Percentiles rank a stretch among this genome's conserved stretches.
Conservation (phyloP, 2,888 invertebrate species). For the Tachina lurida region DNA sequence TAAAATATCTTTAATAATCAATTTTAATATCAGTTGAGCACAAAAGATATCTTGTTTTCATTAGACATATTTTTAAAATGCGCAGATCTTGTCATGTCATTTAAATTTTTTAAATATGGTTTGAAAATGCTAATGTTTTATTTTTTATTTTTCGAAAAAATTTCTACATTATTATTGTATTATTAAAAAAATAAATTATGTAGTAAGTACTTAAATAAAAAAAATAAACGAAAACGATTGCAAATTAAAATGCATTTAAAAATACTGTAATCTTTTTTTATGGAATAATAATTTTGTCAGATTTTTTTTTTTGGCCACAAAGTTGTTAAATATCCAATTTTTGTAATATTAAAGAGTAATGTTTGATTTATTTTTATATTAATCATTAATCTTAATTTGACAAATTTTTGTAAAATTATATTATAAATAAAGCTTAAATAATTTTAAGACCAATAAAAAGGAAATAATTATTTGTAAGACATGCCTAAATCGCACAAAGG, state of each 20-base stretch:
- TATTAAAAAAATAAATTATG: background rate
- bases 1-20: too few species aligned
- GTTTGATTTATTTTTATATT: slow-evolving; percentile 22
- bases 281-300: background rate
- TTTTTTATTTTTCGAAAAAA: background rate
- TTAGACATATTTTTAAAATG: too few species aligned
- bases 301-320: background rate
- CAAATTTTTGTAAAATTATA: slow-evolving; percentile 1
- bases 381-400: background rate
- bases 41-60: too few species aligned
- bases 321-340: background rate
- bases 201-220: background rate
- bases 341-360: background rate
- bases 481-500: background rate
- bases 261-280: background rate
- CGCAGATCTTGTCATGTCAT: too few species aligned
- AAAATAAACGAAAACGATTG: background rate
- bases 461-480: slow-evolving; percentile 24
- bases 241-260: slow-evolving; percentile 6
- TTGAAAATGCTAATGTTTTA: background rate
- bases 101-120: too few species aligned
- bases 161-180: background rate
- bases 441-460: slow-evolving; percentile 19
- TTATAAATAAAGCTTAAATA: slow-evolving; percentile 17
- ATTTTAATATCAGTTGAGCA: too few species aligned